Percentiles rank a stretch among this genome's conserved stretches.
phyloP scores from a whole-genome alignment of 2,797 vertebrate genomes.

The Choloepus didactylus region DNA sequence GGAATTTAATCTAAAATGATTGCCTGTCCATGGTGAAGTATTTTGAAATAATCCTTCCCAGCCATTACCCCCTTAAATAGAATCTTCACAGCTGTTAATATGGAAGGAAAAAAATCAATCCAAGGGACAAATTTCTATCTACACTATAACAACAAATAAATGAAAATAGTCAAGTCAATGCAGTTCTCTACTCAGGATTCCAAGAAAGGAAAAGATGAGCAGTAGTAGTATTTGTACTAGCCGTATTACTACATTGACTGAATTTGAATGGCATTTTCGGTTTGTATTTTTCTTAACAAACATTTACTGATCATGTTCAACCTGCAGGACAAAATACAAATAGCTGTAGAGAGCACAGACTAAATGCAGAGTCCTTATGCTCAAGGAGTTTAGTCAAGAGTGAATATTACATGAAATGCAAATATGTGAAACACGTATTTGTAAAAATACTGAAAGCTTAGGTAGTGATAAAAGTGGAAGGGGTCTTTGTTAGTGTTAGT shows the following conservation, averaged over 20 bases:
- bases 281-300: slow-evolving; percentile 14
- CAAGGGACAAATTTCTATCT: slow-evolving; percentile 31
- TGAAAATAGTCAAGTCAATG: slow-evolving; percentile 26
- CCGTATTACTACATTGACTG: background rate
- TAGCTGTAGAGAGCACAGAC: background rate
- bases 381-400: background rate
- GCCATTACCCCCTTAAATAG: background rate
- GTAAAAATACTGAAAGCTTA: background rate
- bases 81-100: slow-evolving; percentile 50
- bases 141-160: background rate
- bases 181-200: background rate
- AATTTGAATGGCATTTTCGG: slow-evolving; percentile 24
- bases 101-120: slow-evolving; percentile 7
- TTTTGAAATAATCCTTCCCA: slow-evolving; percentile 65
- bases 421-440: background rate
- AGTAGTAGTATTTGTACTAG: background rate
- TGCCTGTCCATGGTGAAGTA: slow-evolving; percentile 37
- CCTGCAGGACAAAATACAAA: background rate
- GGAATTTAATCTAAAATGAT: slow-evolving; percentile 75
- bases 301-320: background rate
- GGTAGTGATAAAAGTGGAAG: background rate
- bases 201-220: background rate
- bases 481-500: background rate
- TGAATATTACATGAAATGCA: background rate
- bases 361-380: background rate